phyloP scores from a whole-genome alignment of 2,113 vertebrate species.

The Cinclus cinclus region DNA sequence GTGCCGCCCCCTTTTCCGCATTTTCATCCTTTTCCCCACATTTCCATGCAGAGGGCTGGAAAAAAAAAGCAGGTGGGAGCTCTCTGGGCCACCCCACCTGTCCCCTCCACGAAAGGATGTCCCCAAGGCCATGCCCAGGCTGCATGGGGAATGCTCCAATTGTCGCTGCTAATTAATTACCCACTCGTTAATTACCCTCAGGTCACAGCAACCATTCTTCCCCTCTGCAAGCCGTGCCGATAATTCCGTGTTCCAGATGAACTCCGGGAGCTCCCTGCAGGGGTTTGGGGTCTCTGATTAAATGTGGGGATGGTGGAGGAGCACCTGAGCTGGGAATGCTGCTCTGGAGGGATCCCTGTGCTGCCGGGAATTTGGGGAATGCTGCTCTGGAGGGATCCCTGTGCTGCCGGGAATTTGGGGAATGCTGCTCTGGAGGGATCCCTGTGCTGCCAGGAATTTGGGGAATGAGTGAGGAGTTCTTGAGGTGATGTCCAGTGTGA shows the following conservation, averaged over 20 bases:
- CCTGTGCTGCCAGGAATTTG: accelerated
- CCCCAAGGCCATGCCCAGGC: neutral
- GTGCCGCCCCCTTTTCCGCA: no score
- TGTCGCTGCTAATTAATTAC: conserved; percentile 18
- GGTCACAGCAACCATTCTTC: neutral
- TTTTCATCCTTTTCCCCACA: neutral
- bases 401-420: accelerated
- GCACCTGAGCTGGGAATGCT: neutral
- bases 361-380: no score
- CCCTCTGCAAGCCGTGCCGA: neutral
- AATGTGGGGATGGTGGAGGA: neutral
- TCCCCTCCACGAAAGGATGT: accelerated
- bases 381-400: neutral
- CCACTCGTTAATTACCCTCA: neutral
- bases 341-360: neutral
- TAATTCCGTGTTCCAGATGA: neutral
- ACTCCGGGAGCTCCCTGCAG: neutral
- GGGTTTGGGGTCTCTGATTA: neutral
- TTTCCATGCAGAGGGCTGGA: neutral
- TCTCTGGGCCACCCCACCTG: neutral
- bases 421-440: neutral
- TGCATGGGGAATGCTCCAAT: neutral
- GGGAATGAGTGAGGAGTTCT: accelerated
- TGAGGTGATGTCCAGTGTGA: neutral
- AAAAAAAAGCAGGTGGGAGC: neutral